phyloP scores from a whole-genome alignment of 2,888 invertebrate genomes.

The Chironomus riparius region DNA sequence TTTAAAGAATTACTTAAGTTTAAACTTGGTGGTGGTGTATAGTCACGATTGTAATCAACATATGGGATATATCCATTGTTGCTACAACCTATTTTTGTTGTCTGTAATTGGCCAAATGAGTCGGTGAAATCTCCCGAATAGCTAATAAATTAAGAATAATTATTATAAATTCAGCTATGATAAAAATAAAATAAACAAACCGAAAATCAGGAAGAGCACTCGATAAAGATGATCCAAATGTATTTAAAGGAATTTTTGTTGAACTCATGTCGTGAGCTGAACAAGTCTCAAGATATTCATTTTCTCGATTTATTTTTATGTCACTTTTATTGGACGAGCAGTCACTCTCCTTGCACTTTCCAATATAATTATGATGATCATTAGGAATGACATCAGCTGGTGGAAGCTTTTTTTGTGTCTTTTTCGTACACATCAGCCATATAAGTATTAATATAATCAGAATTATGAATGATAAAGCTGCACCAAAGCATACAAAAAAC shows the following conservation, averaged over 20 bases:
- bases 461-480: conserved; percentile 21
- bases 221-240: conserved; percentile 59
- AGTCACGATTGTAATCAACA: conserved; percentile 72
- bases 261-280: conserved; percentile 49
- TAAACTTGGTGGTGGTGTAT: conserved; percentile 62
- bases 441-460: conserved; percentile 19
- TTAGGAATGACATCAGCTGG: conserved; percentile 51
- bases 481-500: conserved; percentile 25
- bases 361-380: conserved; percentile 42
- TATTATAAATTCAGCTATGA: not conserved
- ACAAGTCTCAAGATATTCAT: conserved; percentile 54
- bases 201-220: conserved; percentile 64
- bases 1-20: conserved; percentile 44
- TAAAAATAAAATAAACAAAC: conserved; percentile 28
- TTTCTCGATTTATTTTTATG: conserved; percentile 61
- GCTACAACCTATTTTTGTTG: conserved; percentile 62
- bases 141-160: conserved; percentile 30
- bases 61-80: conserved; percentile 78
- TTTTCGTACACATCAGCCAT: conserved; percentile 31
- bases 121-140: conserved; percentile 41
- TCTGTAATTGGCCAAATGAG: conserved; percentile 34
- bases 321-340: conserved; percentile 79
- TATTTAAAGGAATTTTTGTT: conserved; percentile 40
- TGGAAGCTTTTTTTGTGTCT: conserved; percentile 40
- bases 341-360: conserved; percentile 65